Evolutionary conservation across 2,113 vertebrate genomes (phyloP), one percentile per base, ranked within the genome.

Genomic region (Cavia aperea): DNA sequence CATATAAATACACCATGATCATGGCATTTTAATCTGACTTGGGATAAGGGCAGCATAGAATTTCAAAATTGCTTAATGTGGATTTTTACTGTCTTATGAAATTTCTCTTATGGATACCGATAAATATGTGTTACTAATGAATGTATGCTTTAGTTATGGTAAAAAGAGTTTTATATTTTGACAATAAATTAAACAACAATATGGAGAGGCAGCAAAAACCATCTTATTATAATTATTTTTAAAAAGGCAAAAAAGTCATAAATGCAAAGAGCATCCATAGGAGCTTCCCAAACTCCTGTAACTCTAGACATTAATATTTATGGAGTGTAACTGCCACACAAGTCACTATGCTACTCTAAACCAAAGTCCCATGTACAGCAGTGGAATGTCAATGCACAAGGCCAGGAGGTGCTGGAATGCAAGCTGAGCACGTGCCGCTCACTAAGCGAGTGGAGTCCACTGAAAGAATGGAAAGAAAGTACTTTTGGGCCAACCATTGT

Each of bases 1-100:
- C 60, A 13, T 4, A 2, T 58, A 13, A 58, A 12, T 63, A 16
- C 7, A 14, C 43, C 23, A 24, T 39, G 46, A 75, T 88, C n/a
- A 75, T 19, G 29, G 58, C 1, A 81, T 46, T 72, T 39, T 60
- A 26, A 2, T 87, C 15, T 18, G 19, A 62, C 3, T 43, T 85
- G 21, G 63, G n/a, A 23, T 54, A 26, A 72, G 0, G 13, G 14
- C 2, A 65, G n/a, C 2, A 16, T 18, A 66, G 4, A 43, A 4
- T 56, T 49, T 49, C 29, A 39, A 66, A 19, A 16, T n/a, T 66
- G 26, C 13, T 46, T 78, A 36, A 36, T 26, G 23, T 46, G 4
- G 12, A 66, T 49, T 95, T 90, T 8, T 7, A 58, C 60, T 49
- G 23, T 70, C 7, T 54, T 63, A 15, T 39, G 56, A 63, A 81